Conservation (phyloP, 2,888 invertebrate genomes). For the Hypena proboscidalis region DNA sequence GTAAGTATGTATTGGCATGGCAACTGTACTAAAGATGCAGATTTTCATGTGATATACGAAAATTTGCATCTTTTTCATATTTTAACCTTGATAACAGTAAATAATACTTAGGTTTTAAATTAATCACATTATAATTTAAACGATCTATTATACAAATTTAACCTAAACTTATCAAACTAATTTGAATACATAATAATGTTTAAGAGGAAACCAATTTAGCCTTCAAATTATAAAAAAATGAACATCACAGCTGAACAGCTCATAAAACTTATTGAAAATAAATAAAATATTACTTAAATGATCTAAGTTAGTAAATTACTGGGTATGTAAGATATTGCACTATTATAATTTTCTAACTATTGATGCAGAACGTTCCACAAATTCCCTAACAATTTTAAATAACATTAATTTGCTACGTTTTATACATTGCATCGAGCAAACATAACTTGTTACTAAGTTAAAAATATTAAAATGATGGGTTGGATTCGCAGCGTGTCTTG, state of each 20-base stretch:
- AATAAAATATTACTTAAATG: slow-evolving; percentile 40
- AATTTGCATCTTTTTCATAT: slow-evolving; percentile 58
- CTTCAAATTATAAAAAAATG: slow-evolving; percentile 34
- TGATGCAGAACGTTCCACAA: slow-evolving; percentile 27
- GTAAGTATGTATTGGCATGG: slow-evolving; percentile 20
- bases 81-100: slow-evolving; percentile 13
- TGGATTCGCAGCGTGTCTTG: slow-evolving; percentile 14
- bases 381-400: slow-evolving; percentile 24
- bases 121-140: slow-evolving; percentile 34
- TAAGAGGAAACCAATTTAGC: slow-evolving; percentile 40
- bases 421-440: slow-evolving; percentile 13
- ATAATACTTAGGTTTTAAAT: slow-evolving; percentile 34
- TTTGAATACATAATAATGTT: slow-evolving; percentile 30
- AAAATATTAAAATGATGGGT: slow-evolving; percentile 4
- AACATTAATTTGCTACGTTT: slow-evolving; percentile 27
- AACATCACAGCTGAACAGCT: slow-evolving; percentile 41
- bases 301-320: slow-evolving; percentile 36
- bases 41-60: slow-evolving; percentile 64
- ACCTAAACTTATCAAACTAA: slow-evolving; percentile 26
- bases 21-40: slow-evolving; percentile 54
- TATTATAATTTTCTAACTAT: slow-evolving; percentile 40
- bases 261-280: slow-evolving; percentile 40
- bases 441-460: slow-evolving; percentile 11
- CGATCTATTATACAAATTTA: slow-evolving; percentile 14
- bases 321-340: slow-evolving; percentile 51